Conservation (phyloP, 2,113 vertebrate genomes). For the Hippocampus zosterae region DNA sequence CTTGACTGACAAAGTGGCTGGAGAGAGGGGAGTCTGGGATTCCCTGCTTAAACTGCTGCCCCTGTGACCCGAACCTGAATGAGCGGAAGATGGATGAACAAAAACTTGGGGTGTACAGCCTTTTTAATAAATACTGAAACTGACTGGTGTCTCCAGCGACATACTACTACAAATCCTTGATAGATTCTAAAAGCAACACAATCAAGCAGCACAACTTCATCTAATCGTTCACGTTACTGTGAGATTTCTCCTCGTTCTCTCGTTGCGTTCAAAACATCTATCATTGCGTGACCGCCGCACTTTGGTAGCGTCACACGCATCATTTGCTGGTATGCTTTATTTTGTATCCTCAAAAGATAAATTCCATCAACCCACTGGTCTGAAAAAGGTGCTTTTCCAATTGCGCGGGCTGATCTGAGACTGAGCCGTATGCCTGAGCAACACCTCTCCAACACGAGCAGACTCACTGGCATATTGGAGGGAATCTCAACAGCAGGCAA, state of each 20-base stretch:
- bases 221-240: background rate
- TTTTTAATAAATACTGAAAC: background rate
- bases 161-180: background rate
- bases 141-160: background rate
- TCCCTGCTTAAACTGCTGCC: too few species aligned
- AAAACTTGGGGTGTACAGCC: background rate
- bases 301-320: conserved; percentile 50
- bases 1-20: too few species aligned
- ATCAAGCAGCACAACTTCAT: background rate
- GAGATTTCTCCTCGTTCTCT: conserved; percentile 16
- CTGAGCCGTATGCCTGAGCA: conserved; percentile 33
- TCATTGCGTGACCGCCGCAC: conserved; percentile 44
- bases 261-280: conserved; percentile 28
- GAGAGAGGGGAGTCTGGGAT: too few species aligned
- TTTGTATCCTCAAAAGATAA: conserved; percentile 66
- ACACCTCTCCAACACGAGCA: conserved; percentile 27
- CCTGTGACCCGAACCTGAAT: too few species aligned
- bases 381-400: conserved; percentile 60
- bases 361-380: conserved; percentile 63
- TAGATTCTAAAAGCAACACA: background rate
- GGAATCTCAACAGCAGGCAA: conserved; percentile 20
- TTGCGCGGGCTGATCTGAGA: conserved; percentile 37
- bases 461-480: conserved; percentile 18
- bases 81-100: background rate
- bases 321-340: conserved; percentile 59